These are phyloP conservation scores for Cololabis saira DNA, from an alignment of 2,113 vertebrate species.

Conservation along the genomic window DNA sequence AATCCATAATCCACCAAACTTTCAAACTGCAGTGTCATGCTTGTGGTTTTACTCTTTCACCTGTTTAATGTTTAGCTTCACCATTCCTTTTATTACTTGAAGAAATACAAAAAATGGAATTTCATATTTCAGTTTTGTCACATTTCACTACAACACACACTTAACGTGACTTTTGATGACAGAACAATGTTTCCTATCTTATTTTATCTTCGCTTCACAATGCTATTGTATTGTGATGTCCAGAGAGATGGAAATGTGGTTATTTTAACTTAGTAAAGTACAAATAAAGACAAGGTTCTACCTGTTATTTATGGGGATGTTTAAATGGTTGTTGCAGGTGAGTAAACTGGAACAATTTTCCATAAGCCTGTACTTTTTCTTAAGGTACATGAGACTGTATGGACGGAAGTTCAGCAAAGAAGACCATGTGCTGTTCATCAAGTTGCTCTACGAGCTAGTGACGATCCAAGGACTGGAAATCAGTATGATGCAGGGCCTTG, in stretches of 20 bases:
- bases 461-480: slow-evolving; percentile 94
- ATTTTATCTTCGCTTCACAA: slow-evolving; percentile 47
- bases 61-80: not conserved
- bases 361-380: slow-evolving; percentile 17
- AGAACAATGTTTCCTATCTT: slow-evolving; percentile 34
- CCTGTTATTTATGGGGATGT: too few species aligned
- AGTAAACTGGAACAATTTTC: not conserved
- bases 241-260: slow-evolving; percentile 67
- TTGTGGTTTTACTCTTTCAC: not conserved
- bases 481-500: slow-evolving; percentile 98
- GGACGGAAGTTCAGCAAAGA: slow-evolving; percentile 99
- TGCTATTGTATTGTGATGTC: slow-evolving; percentile 51
- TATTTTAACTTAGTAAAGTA: slow-evolving; percentile 10
- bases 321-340: too few species aligned
- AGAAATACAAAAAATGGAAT: not conserved
- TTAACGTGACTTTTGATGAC: not conserved
- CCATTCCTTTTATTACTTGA: not conserved
- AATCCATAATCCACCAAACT: not conserved
- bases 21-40: slow-evolving; percentile 9
- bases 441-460: slow-evolving; percentile 94
- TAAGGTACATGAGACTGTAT: slow-evolving; percentile 94
- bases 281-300: too few species aligned
- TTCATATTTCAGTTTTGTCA: not conserved
- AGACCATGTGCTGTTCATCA: slow-evolving; percentile 97
- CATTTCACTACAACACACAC: not conserved